These are phyloP conservation scores for Oenanthe melanoleuca DNA, from an alignment of 2,113 vertebrate species.

Conservation along the genomic window DNA sequence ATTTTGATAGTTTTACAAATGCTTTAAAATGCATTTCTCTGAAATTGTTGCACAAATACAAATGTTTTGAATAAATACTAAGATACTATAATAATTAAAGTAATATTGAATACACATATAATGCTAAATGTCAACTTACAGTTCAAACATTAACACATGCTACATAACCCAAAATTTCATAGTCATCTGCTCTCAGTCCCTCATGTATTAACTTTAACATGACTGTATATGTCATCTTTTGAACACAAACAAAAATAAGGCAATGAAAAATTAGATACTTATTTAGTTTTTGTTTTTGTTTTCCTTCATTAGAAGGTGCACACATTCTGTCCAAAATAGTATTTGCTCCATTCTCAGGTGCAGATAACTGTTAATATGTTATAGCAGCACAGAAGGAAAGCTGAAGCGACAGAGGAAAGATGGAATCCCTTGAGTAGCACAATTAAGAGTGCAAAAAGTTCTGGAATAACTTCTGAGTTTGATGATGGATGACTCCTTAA, in stretches of 20 bases:
- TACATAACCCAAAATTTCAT: neutral
- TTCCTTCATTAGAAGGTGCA: neutral
- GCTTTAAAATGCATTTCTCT: neutral
- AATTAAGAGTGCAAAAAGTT: neutral
- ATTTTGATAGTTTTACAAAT: neutral
- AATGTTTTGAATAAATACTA: neutral
- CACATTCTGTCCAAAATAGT: neutral
- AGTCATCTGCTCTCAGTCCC: neutral
- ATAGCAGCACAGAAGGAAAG: neutral
- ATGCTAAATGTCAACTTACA: neutral
- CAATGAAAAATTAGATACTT: neutral
- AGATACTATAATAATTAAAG: neutral
- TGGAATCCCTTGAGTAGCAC: neutral
- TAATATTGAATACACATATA: neutral
- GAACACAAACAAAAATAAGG: neutral
- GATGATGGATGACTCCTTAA: neutral
- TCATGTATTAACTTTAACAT: neutral
- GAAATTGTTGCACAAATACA: neutral
- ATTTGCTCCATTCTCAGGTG: neutral
- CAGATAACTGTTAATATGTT: neutral
- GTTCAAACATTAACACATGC: neutral
- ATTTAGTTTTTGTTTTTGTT: neutral
- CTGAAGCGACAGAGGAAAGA: neutral
- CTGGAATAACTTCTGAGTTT: neutral
- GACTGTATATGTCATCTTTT: neutral